A percentile compares a stretch with the other conserved stretches of the same genome.
Conservation (phyloP, 2,888 invertebrate genomes). For the Epirrita christyi region DNA sequence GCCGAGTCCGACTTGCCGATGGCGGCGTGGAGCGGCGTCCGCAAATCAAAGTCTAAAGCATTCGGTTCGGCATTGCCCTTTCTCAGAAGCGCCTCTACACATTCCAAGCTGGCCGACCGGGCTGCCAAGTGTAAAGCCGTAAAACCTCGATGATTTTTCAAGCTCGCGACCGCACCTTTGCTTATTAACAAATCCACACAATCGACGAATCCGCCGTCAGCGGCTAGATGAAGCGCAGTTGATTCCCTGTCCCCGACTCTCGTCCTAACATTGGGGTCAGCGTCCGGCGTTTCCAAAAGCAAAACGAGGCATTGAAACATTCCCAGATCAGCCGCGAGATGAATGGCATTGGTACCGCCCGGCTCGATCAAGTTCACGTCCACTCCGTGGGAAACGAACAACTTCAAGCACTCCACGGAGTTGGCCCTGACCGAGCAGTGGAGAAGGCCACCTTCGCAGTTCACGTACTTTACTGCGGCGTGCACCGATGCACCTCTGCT, state of each 20-base stretch:
- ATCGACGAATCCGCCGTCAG: conserved; percentile 93
- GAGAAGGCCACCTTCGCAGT: conserved; percentile 90
- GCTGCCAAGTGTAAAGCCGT: conserved; percentile 94
- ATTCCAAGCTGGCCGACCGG: conserved; percentile 91
- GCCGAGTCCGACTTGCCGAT: conserved; percentile 93
- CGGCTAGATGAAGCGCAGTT: conserved; percentile 93
- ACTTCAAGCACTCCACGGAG: conserved; percentile 90
- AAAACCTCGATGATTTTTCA: conserved; percentile 91
- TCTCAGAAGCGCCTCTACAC: conserved; percentile 90
- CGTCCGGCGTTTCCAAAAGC: conserved; percentile 89
- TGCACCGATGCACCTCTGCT: conserved; percentile 88
- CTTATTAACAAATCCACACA: conserved; percentile 90
- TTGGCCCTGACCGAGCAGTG: conserved; percentile 95
- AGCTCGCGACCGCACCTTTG: conserved; percentile 90
- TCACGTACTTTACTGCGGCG: conserved; percentile 86
- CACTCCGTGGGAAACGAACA: conserved; percentile 90
- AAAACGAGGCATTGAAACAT: conserved; percentile 90
- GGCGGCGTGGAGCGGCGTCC: conserved; percentile 93
- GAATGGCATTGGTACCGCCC: conserved; percentile 91
- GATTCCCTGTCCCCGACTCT: conserved; percentile 89
- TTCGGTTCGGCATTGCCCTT: conserved; percentile 92
- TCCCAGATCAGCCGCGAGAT: conserved; percentile 92
- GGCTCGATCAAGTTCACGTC: conserved; percentile 90
- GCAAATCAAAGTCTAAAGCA: conserved; percentile 91
- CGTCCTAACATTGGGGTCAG: conserved; percentile 89